These are phyloP conservation scores for Acleris sparsana DNA, from an alignment of 2,888 invertebrate species.

Conservation along the genomic window DNA sequence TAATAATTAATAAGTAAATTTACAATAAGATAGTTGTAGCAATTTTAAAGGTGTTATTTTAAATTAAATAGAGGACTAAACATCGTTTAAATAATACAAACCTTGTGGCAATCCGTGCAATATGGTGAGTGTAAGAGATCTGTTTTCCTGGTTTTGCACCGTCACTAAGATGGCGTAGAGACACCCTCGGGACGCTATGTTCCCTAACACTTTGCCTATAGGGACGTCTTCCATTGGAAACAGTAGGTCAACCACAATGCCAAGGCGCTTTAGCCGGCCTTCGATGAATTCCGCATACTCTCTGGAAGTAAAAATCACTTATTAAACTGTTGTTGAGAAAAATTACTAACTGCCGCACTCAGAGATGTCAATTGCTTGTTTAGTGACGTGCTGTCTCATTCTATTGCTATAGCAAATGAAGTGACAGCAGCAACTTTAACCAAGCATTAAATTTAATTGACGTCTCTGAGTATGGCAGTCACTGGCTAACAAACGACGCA, in stretches of 20 bases:
- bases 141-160: slow-evolving; percentile 92
- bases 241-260: slow-evolving; percentile 92
- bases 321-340: background rate
- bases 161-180: slow-evolving; percentile 94
- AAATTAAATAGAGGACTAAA: no score
- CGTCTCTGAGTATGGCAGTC: no score
- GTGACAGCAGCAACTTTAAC: no score
- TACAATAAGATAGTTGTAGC: no score
- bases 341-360: no score
- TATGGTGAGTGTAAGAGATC: slow-evolving; percentile 94
- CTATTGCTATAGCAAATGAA: no score
- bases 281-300: slow-evolving; percentile 96
- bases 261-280: slow-evolving; percentile 89
- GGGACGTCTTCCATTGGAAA: slow-evolving; percentile 96
- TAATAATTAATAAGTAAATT: no score
- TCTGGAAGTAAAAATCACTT: slow-evolving; percentile 65
- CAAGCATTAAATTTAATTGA: no score
- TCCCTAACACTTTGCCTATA: slow-evolving; percentile 89
- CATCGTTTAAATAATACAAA: slow-evolving; percentile 49
- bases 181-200: slow-evolving; percentile 94
- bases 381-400: no score
- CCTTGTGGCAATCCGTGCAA: slow-evolving; percentile 95
- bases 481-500: no score
- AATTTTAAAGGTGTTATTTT: no score
- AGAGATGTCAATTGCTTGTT: no score